Base-by-base conservation (phyloP, 2,888 invertebrate species). In the Cosmopolites sordidus region DNA sequence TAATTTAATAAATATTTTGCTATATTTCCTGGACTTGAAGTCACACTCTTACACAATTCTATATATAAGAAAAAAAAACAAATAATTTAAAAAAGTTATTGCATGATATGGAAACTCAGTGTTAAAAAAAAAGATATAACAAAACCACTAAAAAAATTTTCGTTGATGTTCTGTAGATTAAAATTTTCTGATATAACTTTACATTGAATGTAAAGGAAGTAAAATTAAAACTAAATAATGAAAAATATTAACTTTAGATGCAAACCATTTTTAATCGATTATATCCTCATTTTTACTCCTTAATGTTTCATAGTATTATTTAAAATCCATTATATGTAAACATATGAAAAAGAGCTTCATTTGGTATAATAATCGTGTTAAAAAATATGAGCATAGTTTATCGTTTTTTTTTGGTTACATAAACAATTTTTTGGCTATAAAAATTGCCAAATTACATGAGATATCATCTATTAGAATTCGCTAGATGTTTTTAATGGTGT, bases 131-230 rank as follows among this genome's bases (percentile, higher is more conserved):
- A 65, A 60, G 62, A 61, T 59, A 60, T 44, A 62, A 62, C 60
- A 56, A 53, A 56, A 56, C 48, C 41, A 61, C 61, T 58, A 64
- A 61, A 61, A 55, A 58, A 59, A 60, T 60, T 63, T 67, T 60
- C 58, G 67, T 67, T 67, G 64, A 66, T 67, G 67, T 66, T 69
- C 40, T 68, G 66, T 68, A 66, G 64, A 59, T 59, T 52, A 61
- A 65, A 65, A 62, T 63, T 66, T 67, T 66, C 64, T 51, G 67
- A 66, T 66, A 62, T 65, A 67, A 66, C 66, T 69, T 65, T 66
- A 66, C 65, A 54, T 43, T 44, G 22, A 14, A 46, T 41, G 11
- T 46, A 22, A 22, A 22, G 42, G 38, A 51, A 41, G 41, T n/a
- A n/a, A n/a, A n/a, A n/a, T n/a, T n/a, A n/a, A n/a, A n/a, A n/a